Percentiles rank a stretch among this genome's conserved stretches.
Conservation (phyloP, 1,140 invertebrate genomes). For the Sycobia sp. region DNA sequence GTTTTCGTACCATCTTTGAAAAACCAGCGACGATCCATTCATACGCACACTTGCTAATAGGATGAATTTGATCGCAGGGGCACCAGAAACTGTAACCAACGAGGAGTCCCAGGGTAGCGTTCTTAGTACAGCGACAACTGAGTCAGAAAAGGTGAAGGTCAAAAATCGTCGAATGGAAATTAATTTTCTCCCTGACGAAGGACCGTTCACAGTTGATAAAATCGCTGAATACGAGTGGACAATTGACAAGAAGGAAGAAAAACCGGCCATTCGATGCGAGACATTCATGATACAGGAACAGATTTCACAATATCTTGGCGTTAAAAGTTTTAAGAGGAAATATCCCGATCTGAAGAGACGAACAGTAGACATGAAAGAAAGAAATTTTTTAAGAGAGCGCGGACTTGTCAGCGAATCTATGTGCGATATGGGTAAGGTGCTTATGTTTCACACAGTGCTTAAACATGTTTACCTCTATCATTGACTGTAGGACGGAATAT, state of each 20-base stretch:
- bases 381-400: conserved; percentile 83
- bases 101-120: conserved; percentile 81
- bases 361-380: conserved; percentile 86
- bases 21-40: too few species aligned
- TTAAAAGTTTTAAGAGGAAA: conserved; percentile 94
- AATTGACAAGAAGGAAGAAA: conserved; percentile 80
- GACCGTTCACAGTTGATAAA: conserved; percentile 80
- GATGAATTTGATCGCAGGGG: conserved; percentile 16
- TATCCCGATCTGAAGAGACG: conserved; percentile 89
- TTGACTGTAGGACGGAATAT: too few species aligned
- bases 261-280: conserved; percentile 79
- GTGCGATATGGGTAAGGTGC: conserved; percentile 83
- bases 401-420: conserved; percentile 88
- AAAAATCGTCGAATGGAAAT: conserved; percentile 74
- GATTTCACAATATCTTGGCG: conserved; percentile 87
- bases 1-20: too few species aligned
- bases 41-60: too few species aligned
- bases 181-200: conserved; percentile 70
- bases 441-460: too few species aligned
- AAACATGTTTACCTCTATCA: too few species aligned
- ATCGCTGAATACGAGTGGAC: conserved; percentile 96
- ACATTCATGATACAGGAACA: conserved; percentile 90
- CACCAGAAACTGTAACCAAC: conserved; percentile 67
- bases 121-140: conserved; percentile 71
- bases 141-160: conserved; percentile 70